Conservation (phyloP, 2,888 invertebrate genomes). For the Dolichopus griseipennis region DNA sequence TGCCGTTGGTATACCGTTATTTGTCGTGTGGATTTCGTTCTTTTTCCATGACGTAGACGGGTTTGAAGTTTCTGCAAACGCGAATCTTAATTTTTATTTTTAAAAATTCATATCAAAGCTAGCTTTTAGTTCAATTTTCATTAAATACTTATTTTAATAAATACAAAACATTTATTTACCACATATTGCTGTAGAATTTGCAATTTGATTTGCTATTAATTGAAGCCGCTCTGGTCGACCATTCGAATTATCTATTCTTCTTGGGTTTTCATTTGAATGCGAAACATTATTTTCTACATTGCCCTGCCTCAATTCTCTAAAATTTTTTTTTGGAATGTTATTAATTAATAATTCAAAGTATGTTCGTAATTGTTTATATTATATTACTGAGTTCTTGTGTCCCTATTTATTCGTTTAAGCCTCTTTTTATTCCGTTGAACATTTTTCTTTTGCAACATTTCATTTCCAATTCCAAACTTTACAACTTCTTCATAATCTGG, state of each 20-base stretch:
- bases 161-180: slow-evolving; percentile 27
- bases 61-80: slow-evolving; percentile 42
- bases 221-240: slow-evolving; percentile 18
- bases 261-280: no score
- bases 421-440: not conserved
- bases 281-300: no score
- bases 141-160: not conserved
- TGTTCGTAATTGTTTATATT: slow-evolving; percentile 13
- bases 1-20: not conserved
- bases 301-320: no score
- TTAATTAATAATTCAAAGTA: no score
- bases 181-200: slow-evolving; percentile 36
- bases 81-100: slow-evolving; percentile 34
- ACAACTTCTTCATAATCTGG: slow-evolving; percentile 64
- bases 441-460: slow-evolving; percentile 25
- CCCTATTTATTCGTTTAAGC: slow-evolving; percentile 27
- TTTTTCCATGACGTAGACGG: slow-evolving; percentile 27
- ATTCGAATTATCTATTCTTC: no score
- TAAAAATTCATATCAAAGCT: slow-evolving; percentile 15
- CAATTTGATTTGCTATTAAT: slow-evolving; percentile 31
- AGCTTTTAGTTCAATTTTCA: not conserved
- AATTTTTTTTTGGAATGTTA: no score
- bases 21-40: slow-evolving; percentile 21
- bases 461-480: slow-evolving; percentile 47
- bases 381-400: slow-evolving; percentile 15